Base-by-base conservation (phyloP, 2,113 vertebrate species). In the Megaceryle maxima region DNA sequence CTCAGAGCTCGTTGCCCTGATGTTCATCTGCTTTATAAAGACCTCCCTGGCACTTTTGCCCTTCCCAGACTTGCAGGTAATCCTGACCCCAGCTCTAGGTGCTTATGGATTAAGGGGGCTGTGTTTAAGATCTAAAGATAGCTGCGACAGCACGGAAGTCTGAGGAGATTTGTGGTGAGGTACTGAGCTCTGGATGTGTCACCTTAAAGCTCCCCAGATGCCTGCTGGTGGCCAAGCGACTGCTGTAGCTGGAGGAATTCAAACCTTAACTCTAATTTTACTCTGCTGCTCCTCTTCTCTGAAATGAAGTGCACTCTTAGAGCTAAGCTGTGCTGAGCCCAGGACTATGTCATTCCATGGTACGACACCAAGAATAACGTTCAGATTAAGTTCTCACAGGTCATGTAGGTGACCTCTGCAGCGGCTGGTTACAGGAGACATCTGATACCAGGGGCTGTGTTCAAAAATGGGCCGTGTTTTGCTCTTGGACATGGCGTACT, bases 61-160 rank as follows among this genome's bases (percentile, higher is more conserved):
- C 68, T 75, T 93, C 77, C 53, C 56, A 55, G 79, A 28, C 39
- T 53, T 91, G 60, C 37, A 83, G 55, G 67, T 94, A 90, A 96
- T 95, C 88, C 92, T 87, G 70, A n/a, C 69, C 60, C 76, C 39
- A 35, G 26, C 68, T 87, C 0, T 3, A 80, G 46, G 84, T 20
- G 56, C 59, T 76, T 56, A 77, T 0, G 21, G 79, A 90, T 90
- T 80, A 48, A 5, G 55, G 63, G 39, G 75, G 55, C 79, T 86
- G 88, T 51, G 14, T 93, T 93, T 88, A 90, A 72, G 37, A 46
- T 73, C 91, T 94, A 85, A 94, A 90, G 83, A 95, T 84, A 94
- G 84, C 48, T 0, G 0, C 28, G 46, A 92, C 63, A 88, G 60
- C 59, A 26, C 0, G 3, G 81, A 74, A 73, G 68, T 26, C 25